These are phyloP conservation scores for Exephanes ischioxanthus DNA, from an alignment of 2,888 invertebrate species.

Conservation along the genomic window DNA sequence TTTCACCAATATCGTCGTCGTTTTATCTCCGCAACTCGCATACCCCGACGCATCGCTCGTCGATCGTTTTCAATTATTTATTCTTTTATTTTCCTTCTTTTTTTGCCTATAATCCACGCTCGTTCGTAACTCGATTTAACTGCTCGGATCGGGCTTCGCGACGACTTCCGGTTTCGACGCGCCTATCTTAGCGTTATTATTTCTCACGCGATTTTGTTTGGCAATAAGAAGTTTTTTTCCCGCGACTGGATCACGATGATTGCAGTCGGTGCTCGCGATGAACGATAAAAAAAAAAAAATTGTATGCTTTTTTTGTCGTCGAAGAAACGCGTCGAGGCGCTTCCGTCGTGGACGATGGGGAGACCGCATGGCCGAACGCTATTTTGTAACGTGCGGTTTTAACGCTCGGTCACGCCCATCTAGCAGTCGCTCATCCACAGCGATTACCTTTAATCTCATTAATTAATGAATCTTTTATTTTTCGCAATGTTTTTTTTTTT, in stretches of 20 bases:
- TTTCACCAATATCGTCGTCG: not conserved
- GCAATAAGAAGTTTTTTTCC: not conserved
- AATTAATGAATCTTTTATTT: constrained; percentile 5
- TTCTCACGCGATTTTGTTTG: not conserved
- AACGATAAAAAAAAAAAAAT: too few relatives aligned
- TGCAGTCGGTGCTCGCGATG: not conserved
- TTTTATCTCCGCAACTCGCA: not conserved
- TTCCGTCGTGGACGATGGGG: constrained; percentile 29
- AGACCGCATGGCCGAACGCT: constrained; percentile 54
- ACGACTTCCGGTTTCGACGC: constrained; percentile 55
- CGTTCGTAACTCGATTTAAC: constrained; percentile 47
- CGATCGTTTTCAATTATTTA: not conserved
- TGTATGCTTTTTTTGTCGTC: constrained; percentile 7
- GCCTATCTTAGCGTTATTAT: not conserved
- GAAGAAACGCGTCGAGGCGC: constrained; percentile 25
- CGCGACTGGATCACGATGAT: not conserved
- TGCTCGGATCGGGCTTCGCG: constrained; percentile 42
- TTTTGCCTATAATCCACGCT: not conserved
- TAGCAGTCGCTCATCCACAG: constrained; percentile 16
- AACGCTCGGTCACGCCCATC: constrained; percentile 56
- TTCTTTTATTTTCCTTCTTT: not conserved
- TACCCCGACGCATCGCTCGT: not conserved
- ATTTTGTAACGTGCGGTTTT: constrained; percentile 54
- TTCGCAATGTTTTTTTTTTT: not conserved
- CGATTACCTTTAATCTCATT: constrained; percentile 31